Conservation (phyloP, 2,888 invertebrate genomes). For the Drosophila peninsularis region DNA sequence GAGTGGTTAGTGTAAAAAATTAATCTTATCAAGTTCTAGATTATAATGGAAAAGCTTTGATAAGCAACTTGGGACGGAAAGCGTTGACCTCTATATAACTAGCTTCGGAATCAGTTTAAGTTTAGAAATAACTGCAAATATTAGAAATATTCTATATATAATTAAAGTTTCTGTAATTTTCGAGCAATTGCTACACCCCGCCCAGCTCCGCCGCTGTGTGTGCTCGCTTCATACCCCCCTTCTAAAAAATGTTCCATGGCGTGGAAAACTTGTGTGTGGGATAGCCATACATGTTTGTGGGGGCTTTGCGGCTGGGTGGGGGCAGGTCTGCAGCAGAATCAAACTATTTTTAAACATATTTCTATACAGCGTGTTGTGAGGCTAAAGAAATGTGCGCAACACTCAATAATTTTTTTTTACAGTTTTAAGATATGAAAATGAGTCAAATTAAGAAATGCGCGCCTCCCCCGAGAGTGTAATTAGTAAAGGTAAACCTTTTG, state of each 20-base stretch:
- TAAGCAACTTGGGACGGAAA: background rate
- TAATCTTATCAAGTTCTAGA: background rate
- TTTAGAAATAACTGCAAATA: background rate
- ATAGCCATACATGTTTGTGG: slow-evolving; percentile 17
- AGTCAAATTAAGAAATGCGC: background rate
- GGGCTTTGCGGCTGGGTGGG: background rate
- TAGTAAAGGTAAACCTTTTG: slow-evolving; percentile 10
- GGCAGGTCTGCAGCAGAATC: slow-evolving; percentile 37
- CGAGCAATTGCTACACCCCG: background rate
- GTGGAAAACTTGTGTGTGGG: slow-evolving; percentile 53
- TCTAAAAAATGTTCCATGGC: slow-evolving; percentile 41
- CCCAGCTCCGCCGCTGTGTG: background rate
- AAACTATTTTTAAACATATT: slow-evolving; percentile 74
- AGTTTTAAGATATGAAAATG: slow-evolving; percentile 26
- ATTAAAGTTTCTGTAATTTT: background rate
- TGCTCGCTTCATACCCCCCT: slow-evolving; percentile 5
- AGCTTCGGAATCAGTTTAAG: background rate
- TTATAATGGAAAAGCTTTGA: slow-evolving; percentile 6
- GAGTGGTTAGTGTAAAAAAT: slow-evolving; percentile 18
- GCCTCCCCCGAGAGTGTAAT: background rate
- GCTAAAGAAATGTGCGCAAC: slow-evolving; percentile 45
- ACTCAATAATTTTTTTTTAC: slow-evolving; percentile 12
- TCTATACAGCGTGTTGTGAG: slow-evolving; percentile 45
- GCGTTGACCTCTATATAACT: slow-evolving; percentile 1
- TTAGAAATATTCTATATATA: background rate